Evolutionary conservation across 2,888 invertebrate genomes (phyloP), one percentile per base, ranked within the genome.

Genomic region (Galerucella pusilla): DNA sequence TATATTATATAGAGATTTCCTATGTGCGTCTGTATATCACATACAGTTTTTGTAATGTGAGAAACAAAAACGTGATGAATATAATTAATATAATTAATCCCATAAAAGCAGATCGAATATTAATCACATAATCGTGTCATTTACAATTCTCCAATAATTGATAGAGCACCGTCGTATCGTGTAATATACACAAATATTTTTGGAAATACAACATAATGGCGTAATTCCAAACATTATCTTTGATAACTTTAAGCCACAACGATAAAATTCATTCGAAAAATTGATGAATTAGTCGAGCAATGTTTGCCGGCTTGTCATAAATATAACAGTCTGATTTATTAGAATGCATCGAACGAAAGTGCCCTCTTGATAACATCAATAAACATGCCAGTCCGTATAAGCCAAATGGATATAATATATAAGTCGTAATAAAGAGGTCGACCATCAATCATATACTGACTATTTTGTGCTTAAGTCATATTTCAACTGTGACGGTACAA

Each of bases 331-430:
- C 71, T 71, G 71, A 71, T 71, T 71, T 71, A 71, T 71, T 71
- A 65, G 42, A 71, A 59, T 65, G 71, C 54, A 65, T 71, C 57
- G 71, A 71, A 57, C 71, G 71, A 54, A 42, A 71, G 71, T 71
- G 71, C 71, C 71, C 71, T 59, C 65, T 71, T 71, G 71, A 71
- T 71, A 71, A 71, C 71, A 71, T 71, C 71, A 71, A 71, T 71
- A 71, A 71, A 71, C 65, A 71, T 71, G 71, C 65, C 71, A 71
- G 71, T 57, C 20, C 45, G 71, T 63, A 71, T 71, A 71, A 71
- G 71, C 71, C 57, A 71, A 71, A 65, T 71, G 71, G 71, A 71
- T 64, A 71, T 71, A 42, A 71, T 71, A 42, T 42, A 45, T 57
- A 57, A 71, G 65, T 65, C 65, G 71, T 71, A 71, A 71, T 71